Evolutionary conservation across 2,888 invertebrate species (phyloP), one percentile per base, ranked within the genome.

Genomic region (Seira musarum): DNA sequence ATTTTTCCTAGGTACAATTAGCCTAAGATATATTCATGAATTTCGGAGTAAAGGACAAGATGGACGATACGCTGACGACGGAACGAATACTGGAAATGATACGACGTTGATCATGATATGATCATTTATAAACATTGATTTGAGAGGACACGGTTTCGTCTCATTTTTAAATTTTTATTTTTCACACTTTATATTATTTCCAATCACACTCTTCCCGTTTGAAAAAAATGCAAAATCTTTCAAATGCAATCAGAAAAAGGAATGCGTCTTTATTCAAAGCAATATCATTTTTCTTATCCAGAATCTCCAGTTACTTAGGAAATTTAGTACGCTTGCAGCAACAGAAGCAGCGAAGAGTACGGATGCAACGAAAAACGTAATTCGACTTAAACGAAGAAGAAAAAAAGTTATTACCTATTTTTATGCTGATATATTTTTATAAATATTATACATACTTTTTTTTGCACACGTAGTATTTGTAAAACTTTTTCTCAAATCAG

Each of bases 281-380:
- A 61, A 2, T 61, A 22, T 61, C 6, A 6, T 61, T 24, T 65
- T 65, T 61, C 61, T 22, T 73, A 73, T 79, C 73, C 79, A 79
- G 79, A 79, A 79, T 46, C 79, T 79, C 73, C 79, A 79, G 73
- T 79, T 79, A 79, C 79, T 79, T 79, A 79, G 79, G 79, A 79
- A 79, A 79, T 79, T 79, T 79, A 79, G 79, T 79, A 68, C 79
- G 53, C 79, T 79, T 46, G 79, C 79, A 79, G 79, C 79, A 68
- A 71, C 79, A 24, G 79, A 79, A 69, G 79, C 79, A 40, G 79
- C 79, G 72, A 79, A 79, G 69, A 73, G 49, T 21, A 73, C 25
- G 57, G 79, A 79, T 49, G 24, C 73, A 35, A 53, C 53, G 53
- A 79, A 79, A 79, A 79, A 79, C 72, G 79, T 79, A 79, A 78